Base-by-base conservation (phyloP, 92 coral and sea anemone species). In the Phenganax stokvisi region DNA sequence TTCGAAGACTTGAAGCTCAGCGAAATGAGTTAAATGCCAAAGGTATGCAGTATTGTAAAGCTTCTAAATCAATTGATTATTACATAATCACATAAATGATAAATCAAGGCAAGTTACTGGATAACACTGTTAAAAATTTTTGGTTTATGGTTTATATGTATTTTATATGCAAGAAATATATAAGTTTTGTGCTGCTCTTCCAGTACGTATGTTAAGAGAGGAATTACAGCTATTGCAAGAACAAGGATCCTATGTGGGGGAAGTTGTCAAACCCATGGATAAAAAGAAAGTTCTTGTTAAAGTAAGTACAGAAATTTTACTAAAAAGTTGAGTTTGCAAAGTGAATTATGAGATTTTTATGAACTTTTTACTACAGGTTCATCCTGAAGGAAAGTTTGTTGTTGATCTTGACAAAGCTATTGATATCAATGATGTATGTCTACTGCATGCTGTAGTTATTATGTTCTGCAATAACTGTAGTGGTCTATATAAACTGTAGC, bases 191-290 rank as follows among this genome's bases (percentile, higher is more conserved):
- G 55, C 7, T 55, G 31, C 12, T 54, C 13, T 81, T 29, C 3
- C 56, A 96, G 99, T 96, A 84, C 86, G 99, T 58, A 92, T 96
- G 99, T 80, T 96, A 82, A 81, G 99, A 72, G 99, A 96, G 83
- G 99, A 96, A 82, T 86, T 96, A 60, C 99, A 96, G 83, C 56
- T 96, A 57, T 80, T 96, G 76, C 99, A 96, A 68, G 99, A 96
- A 72, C 99, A 96, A 84, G 99, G 99, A 12, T 96, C 99, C 12
- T 96, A 96, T 90, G 99, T 96, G 75, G 99, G 99, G 31, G 99
- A 96, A 81, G 99, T 96, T 25, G 92, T 96, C 37, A 96, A 96
- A 84, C 97, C 99, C 61, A 96, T 96, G 99, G 99, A 96, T 85
- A 96, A 96, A 93, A 96, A 96, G 84, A 96, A 96, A 75, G 99